These are phyloP conservation scores for Philypnodon macrostomus DNA, from an alignment of 2,797 vertebrate species.

Conservation along the genomic window DNA sequence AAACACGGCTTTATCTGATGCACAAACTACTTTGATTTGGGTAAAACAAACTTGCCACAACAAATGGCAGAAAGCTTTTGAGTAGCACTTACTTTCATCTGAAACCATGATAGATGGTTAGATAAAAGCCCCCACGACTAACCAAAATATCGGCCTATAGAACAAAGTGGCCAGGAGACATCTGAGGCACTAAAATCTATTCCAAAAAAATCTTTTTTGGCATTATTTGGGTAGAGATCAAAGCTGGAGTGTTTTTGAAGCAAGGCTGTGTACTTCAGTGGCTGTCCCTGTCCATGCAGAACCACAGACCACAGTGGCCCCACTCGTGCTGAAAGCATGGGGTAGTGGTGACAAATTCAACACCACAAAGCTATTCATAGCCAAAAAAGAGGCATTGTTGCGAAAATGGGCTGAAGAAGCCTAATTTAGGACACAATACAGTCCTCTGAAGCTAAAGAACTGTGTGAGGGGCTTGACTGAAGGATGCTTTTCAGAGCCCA, in stretches of 20 bases:
- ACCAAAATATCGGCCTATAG: constrained; percentile 67
- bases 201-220: constrained; percentile 64
- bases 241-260: constrained; percentile 68
- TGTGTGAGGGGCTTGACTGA: constrained; percentile 21
- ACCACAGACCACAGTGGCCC: constrained; percentile 26
- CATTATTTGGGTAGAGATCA: constrained; percentile 74
- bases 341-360: constrained; percentile 23
- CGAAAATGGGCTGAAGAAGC: constrained; percentile 44
- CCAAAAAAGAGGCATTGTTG: constrained; percentile 71
- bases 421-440: constrained; percentile 34
- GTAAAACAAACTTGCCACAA: constrained; percentile 52
- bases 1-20: constrained; percentile 21
- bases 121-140: constrained; percentile 79
- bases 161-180: constrained; percentile 81
- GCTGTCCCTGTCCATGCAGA: constrained; percentile 32
- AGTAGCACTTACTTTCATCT: constrained; percentile 79
- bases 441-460: constrained; percentile 7
- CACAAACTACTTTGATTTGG: constrained; percentile 27
- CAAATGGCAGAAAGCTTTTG: constrained; percentile 63
- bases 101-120: constrained; percentile 74
- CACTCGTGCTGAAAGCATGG: constrained; percentile 44
- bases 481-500: constrained; percentile 41
- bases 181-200: constrained; percentile 79
- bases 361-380: constrained; percentile 16
- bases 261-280: constrained; percentile 39